Percentiles rank a stretch among this genome's conserved stretches.
phyloP scores from a whole-genome alignment of 2,888 invertebrate genomes.

The Prenolepis imparis region DNA sequence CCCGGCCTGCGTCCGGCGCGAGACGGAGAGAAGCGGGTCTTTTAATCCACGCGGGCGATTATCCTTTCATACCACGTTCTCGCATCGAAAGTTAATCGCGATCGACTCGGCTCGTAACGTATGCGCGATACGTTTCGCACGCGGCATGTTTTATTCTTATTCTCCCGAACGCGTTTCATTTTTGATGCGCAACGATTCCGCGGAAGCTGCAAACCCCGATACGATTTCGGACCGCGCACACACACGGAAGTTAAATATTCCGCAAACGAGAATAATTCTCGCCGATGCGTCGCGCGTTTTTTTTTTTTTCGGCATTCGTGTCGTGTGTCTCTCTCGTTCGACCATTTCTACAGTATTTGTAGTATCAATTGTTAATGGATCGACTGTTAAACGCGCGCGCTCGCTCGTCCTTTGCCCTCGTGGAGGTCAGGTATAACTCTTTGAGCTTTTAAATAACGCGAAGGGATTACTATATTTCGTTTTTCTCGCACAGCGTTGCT shows the following conservation, averaged over 20 bases:
- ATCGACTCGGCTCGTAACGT: constrained; percentile 47
- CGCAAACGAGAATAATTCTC: constrained; percentile 36
- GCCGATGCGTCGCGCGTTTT: constrained; percentile 1
- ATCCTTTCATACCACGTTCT: constrained; percentile 31
- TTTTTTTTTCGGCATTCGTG: constrained; percentile 36
- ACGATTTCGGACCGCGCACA: constrained; percentile 29
- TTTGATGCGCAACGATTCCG: constrained; percentile 40
- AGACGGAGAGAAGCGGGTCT: not conserved
- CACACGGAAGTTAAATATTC: constrained; percentile 47
- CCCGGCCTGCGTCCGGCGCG: not conserved
- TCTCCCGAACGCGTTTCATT: constrained; percentile 35
- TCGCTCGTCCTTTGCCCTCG: not conserved
- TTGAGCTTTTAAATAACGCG: constrained; percentile 20
- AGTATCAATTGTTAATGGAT: constrained; percentile 49
- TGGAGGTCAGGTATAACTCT: not conserved
- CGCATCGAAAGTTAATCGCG: constrained; percentile 47
- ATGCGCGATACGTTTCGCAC: constrained; percentile 43
- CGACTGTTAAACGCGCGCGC: not conserved
- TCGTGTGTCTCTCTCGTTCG: not conserved
- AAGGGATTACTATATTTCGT: constrained; percentile 24
- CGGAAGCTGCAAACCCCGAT: constrained; percentile 45
- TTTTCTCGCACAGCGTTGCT: not conserved
- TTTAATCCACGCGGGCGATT: constrained; percentile 41
- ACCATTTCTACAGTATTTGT: constrained; percentile 20
- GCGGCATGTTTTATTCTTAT: constrained; percentile 54